Conservation (phyloP, 2,888 invertebrate genomes). For the Branchipolynoe longqiensis region DNA sequence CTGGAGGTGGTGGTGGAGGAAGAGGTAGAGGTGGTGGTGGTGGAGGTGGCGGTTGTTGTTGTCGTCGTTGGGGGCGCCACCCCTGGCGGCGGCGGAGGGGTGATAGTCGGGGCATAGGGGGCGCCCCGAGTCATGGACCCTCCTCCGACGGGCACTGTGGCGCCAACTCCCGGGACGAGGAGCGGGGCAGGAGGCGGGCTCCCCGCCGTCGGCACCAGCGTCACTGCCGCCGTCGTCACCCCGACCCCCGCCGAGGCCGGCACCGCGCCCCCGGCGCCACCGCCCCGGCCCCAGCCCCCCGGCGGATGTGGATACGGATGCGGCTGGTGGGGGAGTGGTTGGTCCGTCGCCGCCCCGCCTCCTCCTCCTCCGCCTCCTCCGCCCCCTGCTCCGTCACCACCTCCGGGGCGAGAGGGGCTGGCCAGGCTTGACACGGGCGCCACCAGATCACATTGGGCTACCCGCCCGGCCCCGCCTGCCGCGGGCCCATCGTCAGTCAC, state of each 20-base stretch:
- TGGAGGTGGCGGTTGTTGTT: slow-evolving; percentile 10
- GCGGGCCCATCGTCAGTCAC: slow-evolving; percentile 9
- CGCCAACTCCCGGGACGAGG: no score
- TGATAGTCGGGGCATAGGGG: slow-evolving; percentile 37
- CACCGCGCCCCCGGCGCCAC: not conserved
- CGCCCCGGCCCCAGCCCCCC: no score
- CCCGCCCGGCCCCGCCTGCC: not conserved
- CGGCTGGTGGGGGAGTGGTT: no score
- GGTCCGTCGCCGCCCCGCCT: slow-evolving; percentile 60
- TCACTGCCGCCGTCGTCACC: not conserved
- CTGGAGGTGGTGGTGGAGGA: slow-evolving; percentile 5
- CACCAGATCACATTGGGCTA: slow-evolving; percentile 26
- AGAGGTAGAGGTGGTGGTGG: slow-evolving; percentile 14
- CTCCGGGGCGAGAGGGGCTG: slow-evolving; percentile 48
- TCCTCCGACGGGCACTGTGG: no score
- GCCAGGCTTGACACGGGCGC: slow-evolving; percentile 27
- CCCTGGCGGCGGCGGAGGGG: not conserved
- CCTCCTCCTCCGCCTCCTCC: slow-evolving; percentile 26
- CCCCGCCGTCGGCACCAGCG: slow-evolving; percentile 25
- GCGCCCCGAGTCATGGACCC: slow-evolving; percentile 48
- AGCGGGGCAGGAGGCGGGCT: slow-evolving; percentile 53
- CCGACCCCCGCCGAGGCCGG: no score
- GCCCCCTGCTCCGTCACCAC: slow-evolving; percentile 10
- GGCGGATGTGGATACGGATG: no score
- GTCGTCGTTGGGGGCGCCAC: slow-evolving; percentile 3